Evolutionary conservation across 1,140 invertebrate genomes (phyloP), one percentile per base, ranked within the genome.

Genomic region (Lethocerus indicus): DNA sequence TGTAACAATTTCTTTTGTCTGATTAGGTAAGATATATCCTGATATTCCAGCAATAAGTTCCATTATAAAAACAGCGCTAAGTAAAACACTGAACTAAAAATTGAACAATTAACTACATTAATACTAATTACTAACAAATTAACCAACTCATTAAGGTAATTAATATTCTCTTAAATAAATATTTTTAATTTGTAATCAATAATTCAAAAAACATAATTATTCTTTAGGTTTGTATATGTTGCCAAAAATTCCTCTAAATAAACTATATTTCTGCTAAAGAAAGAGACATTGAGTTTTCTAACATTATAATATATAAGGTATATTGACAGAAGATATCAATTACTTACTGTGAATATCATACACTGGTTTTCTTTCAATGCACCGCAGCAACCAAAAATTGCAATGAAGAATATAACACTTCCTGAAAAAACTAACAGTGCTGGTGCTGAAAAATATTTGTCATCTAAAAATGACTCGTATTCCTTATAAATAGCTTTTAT

Each of bases 321-420:
- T 45, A 40, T 43, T 6, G n/a, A 20, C 24, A 5, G n/a, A 20
- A 6, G n/a, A 47, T 9, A 25, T 24, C n/a, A 12, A 24, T 6
- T 28, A 56, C 78, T 74, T 63, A 85, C 82, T 57, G 80, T 83
- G 58, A 83, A 71, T 26, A 81, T 70, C 80, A 87, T 87, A 65
- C 83, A 87, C 56, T 80, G 74, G 58, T 76, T 86, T 62, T 87
- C 82, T 47, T 78, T 73, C 46, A 84, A 76, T 9, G 85, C 83
- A 21, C 85, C 85, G 60, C 83, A 87, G 64, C 85, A 89, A 57
- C 85, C 85, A 59, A 87, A 81, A 70, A 84, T 86, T 9, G 82
- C 77, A 50, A 87, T 76, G 28, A 82, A 52, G 59, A 86, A 81
- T 54, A 85, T 77, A 35, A 84, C 63, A 2, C 69, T 63, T 14